phyloP scores from a whole-genome alignment of 2,888 invertebrate species.

The Drosophila conformis region DNA sequence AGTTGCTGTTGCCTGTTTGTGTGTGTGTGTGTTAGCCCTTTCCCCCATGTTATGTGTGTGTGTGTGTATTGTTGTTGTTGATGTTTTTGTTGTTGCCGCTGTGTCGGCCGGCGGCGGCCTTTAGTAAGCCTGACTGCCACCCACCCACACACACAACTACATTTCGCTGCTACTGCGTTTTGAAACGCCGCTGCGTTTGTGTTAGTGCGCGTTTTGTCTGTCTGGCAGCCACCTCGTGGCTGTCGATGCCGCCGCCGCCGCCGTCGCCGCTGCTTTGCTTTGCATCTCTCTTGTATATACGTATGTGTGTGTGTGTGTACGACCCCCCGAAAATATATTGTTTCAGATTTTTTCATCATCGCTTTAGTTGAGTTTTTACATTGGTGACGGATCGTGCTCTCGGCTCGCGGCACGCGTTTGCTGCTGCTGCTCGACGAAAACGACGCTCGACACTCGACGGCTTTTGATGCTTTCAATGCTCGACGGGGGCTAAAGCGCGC shows the following conservation, averaged over 20 bases:
- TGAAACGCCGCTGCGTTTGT: conserved; percentile 63
- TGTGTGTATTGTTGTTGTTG: conserved; percentile 45
- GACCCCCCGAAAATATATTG: conserved; percentile 85
- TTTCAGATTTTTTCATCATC: conserved; percentile 86
- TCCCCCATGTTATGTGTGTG: conserved; percentile 48
- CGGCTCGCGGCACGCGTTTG: conserved; percentile 76
- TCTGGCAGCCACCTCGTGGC: conserved; percentile 68
- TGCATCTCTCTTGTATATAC: conserved; percentile 52
- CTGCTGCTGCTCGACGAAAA: conserved; percentile 53
- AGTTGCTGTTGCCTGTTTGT: conserved; percentile 44
- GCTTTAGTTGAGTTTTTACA: conserved; percentile 86
- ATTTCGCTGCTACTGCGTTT: conserved; percentile 31
- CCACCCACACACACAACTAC: conserved; percentile 49
- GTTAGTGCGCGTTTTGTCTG: conserved; percentile 78
- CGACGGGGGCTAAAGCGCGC: conserved; percentile 54
- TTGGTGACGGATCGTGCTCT: conserved; percentile 85
- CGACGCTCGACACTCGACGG: conserved; percentile 40
- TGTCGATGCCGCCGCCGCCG: conserved; percentile 72
- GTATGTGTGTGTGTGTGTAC: conserved; percentile 28
- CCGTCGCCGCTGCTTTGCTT: conserved; percentile 53
- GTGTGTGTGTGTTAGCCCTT: conserved; percentile 46
- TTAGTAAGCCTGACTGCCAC: conserved; percentile 72
- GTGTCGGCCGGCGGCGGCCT: conserved; percentile 79
- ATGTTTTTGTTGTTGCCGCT: conserved; percentile 53
- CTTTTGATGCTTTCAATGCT: conserved; percentile 36